phyloP scores from a whole-genome alignment of 2,888 invertebrate genomes.

The Gryllus longicercus region DNA sequence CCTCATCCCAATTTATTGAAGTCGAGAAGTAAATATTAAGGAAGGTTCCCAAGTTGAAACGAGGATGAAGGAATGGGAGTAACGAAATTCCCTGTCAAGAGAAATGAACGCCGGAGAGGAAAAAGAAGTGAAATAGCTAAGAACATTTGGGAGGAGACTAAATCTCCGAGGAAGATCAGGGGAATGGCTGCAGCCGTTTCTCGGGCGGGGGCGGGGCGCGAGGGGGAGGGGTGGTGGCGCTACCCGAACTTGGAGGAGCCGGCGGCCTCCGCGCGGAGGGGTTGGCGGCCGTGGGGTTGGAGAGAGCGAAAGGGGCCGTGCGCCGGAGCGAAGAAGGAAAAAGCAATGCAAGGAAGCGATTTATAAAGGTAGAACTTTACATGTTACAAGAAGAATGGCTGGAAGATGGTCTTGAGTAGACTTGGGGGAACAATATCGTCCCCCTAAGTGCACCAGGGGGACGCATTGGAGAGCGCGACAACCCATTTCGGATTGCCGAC shows the following conservation, averaged over 20 bases:
- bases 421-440: slow-evolving; percentile 30
- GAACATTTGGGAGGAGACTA: slow-evolving; percentile 17
- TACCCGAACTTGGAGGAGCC: not conserved
- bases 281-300: not conserved
- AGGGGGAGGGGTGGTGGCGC: not conserved
- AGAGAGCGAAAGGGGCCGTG: not conserved
- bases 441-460: slow-evolving; percentile 29
- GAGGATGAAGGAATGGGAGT: not conserved
- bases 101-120: not conserved
- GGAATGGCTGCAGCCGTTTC: slow-evolving; percentile 7
- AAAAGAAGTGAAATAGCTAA: slow-evolving; percentile 7
- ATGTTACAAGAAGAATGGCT: slow-evolving; percentile 27
- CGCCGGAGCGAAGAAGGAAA: not conserved
- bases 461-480: slow-evolving; percentile 23
- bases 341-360: slow-evolving; percentile 17
- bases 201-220: not conserved
- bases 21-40: slow-evolving; percentile 8
- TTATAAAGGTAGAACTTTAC: slow-evolving; percentile 17
- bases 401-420: slow-evolving; percentile 30
- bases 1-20: not conserved
- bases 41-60: not conserved
- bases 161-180: slow-evolving; percentile 4
- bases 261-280: not conserved
- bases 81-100: not conserved
- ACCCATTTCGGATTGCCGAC: slow-evolving; percentile 4